phyloP scores from a whole-genome alignment of 1,140 invertebrate species.

The Coboldia fuscipes region DNA sequence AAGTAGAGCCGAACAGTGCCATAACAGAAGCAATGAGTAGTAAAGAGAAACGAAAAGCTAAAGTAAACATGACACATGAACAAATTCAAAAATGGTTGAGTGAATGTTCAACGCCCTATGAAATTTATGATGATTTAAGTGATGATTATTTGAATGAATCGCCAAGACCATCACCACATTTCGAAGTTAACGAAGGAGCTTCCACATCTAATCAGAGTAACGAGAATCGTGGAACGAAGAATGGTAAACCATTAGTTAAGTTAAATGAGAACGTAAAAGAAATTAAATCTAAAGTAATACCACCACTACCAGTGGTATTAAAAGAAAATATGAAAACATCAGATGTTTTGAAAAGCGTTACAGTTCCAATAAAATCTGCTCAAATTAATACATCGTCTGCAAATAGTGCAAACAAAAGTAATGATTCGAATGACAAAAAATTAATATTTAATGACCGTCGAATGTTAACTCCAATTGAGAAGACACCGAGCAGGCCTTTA shows the following conservation, averaged over 20 bases:
- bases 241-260: not conserved
- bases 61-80: constrained; percentile 47
- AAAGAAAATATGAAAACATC: not conserved
- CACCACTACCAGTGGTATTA: not conserved
- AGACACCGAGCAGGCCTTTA: too few species aligned
- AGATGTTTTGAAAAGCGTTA: not conserved
- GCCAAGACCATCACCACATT: too few species aligned
- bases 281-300: not conserved
- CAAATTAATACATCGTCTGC: too few species aligned
- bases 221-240: not conserved
- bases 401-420: not conserved
- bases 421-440: not conserved
- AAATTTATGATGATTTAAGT: constrained; percentile 25
- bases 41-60: constrained; percentile 30
- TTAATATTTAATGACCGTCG: too few species aligned
- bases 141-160: constrained; percentile 20
- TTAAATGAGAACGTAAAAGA: not conserved
- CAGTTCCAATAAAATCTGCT: not conserved
- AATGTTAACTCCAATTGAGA: too few species aligned
- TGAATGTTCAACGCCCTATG: constrained; percentile 32
- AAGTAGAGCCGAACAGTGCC: constrained; percentile 17
- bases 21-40: constrained; percentile 17
- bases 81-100: constrained; percentile 50
- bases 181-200: too few species aligned
- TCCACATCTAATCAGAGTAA: not conserved